Evolutionary conservation across 2,888 invertebrate genomes (phyloP).

Genomic region (Eulithis prunata): DNA sequence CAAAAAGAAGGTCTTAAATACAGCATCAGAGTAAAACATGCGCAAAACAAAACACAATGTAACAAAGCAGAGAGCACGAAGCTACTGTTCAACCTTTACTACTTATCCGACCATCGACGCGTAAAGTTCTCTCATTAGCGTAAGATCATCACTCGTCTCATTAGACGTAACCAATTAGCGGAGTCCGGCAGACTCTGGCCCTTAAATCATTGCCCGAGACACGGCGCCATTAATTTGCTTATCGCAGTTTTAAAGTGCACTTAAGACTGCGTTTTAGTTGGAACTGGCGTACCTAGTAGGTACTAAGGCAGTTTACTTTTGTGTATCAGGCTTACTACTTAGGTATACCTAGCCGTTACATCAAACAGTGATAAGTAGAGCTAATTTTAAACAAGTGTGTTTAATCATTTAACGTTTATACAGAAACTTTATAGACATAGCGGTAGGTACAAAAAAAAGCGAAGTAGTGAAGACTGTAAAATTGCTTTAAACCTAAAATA

Average conservation of each 20-base stretch:
- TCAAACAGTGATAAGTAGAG: too few species aligned
- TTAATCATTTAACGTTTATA: too few species aligned
- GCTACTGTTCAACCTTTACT: conserved; percentile 19
- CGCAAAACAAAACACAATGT: background rate
- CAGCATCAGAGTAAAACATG: background rate
- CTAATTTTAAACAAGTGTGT: too few species aligned
- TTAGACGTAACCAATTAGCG: conserved; percentile 74
- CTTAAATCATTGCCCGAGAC: conserved; percentile 51
- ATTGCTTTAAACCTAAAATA: too few species aligned
- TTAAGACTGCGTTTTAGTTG: conserved; percentile 29
- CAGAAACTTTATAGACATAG: too few species aligned
- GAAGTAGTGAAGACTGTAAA: too few species aligned
- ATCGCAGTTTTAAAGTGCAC: conserved; percentile 32
- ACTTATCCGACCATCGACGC: conserved; percentile 22
- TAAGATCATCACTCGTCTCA: conserved; percentile 75
- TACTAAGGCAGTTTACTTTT: conserved; percentile 4
- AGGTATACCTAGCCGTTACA: too few species aligned
- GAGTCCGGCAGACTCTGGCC: conserved; percentile 43
- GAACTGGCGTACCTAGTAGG: conserved; percentile 13
- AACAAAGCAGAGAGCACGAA: background rate
- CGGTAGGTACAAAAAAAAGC: too few species aligned
- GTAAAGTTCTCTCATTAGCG: conserved; percentile 60
- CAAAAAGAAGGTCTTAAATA: too few species aligned
- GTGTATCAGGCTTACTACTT: too few species aligned
- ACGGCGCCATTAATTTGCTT: conserved; percentile 39